Evolutionary conservation across 2,797 vertebrate species (phyloP), one percentile per base, ranked within the genome.

Genomic region (Sebastes itinus): DNA sequence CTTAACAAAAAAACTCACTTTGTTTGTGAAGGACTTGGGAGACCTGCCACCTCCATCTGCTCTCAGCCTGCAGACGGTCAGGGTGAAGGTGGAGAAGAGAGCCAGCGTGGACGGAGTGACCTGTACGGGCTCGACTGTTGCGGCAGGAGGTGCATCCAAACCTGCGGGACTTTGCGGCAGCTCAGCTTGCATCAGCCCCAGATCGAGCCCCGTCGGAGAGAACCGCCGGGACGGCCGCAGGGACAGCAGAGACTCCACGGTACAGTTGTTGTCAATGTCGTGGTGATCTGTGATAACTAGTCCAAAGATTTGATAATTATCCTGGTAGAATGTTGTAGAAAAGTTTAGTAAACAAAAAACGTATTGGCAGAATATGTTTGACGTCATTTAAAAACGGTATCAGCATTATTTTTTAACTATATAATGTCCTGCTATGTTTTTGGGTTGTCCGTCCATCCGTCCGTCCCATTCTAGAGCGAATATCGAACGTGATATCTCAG

Each of bases 61-160:
- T 14, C 94, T 99, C 77, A 98, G 95, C 89, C 92, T 99, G 81
- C 97, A 98, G 20, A 97, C 97, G 0, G 97, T 98, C 1, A 95
- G 97, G 83, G 97, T 98, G 20, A 99, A 99, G 84, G 91, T 96
- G 67, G 98, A 98, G 93, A 98, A 97, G 90, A 95, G 96, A 27
- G 95, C 92, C 72, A 95, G 95, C 35, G 85, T 90, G 72, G 96
- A 97, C 1, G 92, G 87, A 0, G 68, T 62, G 1, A 18, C 75
- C 38, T 95, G 94, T 22, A 7, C 85, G 0, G 88, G 80, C 25
- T 72, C 87, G 60, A 0, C 61, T 70, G 7, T 33, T 56, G 60
- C 72, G 13, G 23, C 83, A 52, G 93, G 1, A 89, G 93, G 81
- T 76, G 83, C 65, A 83, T 94, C 95, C 95, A 97, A 88, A 80